phyloP scores from a whole-genome alignment of 2,888 invertebrate genomes.

The Alloplasta piceator region DNA sequence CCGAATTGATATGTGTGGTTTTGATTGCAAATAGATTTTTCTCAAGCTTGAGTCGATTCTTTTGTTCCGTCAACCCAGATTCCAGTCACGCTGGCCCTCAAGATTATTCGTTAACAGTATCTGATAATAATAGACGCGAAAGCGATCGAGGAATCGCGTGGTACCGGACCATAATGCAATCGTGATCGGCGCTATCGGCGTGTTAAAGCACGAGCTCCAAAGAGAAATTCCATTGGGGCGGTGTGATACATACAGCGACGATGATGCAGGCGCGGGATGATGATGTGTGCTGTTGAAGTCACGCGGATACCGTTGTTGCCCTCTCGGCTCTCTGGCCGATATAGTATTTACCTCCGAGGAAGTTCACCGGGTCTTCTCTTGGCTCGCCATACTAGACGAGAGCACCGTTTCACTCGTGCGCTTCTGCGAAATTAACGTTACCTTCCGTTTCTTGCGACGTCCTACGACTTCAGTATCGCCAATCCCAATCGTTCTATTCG shows the following conservation, averaged over 20 bases:
- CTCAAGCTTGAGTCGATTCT: background rate
- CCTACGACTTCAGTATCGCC: constrained; percentile 3
- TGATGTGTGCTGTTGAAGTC: constrained; percentile 49
- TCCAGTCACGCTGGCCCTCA: background rate
- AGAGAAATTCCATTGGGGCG: constrained; percentile 55
- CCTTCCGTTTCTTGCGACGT: constrained; percentile 53
- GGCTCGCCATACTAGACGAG: constrained; percentile 32
- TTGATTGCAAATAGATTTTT: background rate
- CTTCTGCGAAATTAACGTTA: constrained; percentile 65
- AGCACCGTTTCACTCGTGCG: constrained; percentile 56
- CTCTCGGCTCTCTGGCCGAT: constrained; percentile 62
- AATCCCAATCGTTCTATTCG: too few species aligned
- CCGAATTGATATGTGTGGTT: background rate
- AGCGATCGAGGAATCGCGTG: constrained; percentile 32
- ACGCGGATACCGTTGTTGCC: constrained; percentile 64
- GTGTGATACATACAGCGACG: background rate
- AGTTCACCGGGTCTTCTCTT: constrained; percentile 61
- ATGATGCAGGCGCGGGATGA: constrained; percentile 28
- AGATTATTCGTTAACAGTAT: constrained; percentile 44
- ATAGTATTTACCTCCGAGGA: constrained; percentile 61
- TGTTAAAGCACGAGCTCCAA: constrained; percentile 36
- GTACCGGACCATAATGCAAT: constrained; percentile 41
- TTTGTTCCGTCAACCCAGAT: background rate
- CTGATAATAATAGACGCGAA: constrained; percentile 33
- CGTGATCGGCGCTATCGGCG: constrained; percentile 25